Conservation (phyloP, 2,888 invertebrate genomes). For the Caradrina clavipalpis region DNA sequence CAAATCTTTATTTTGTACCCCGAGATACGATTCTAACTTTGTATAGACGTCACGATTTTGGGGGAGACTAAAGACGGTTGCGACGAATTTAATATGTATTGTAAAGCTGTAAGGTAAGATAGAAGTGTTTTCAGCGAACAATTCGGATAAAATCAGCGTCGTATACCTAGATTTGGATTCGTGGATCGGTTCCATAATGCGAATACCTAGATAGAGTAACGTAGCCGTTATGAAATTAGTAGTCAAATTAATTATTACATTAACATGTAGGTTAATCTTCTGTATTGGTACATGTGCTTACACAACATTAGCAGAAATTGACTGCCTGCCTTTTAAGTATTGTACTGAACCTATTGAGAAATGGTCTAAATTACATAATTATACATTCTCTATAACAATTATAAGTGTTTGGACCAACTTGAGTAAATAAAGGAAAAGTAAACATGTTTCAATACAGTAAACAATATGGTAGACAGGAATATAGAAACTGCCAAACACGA, state of each 20-base stretch:
- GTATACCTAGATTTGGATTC: slow-evolving; percentile 1
- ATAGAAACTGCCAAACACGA: slow-evolving; percentile 13
- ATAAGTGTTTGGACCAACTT: slow-evolving; percentile 4
- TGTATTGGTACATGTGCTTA: slow-evolving; percentile 34
- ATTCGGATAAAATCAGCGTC: neutral
- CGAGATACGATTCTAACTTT: slow-evolving; percentile 68
- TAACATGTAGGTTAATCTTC: slow-evolving; percentile 48
- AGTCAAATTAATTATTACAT: slow-evolving; percentile 33
- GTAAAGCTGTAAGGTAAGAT: slow-evolving; percentile 5
- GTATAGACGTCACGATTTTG: slow-evolving; percentile 62
- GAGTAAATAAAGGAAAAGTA: slow-evolving; percentile 7
- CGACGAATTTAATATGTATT: slow-evolving; percentile 41
- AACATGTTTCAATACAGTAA: slow-evolving; percentile 12
- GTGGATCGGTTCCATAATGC: slow-evolving; percentile 24
- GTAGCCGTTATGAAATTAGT: slow-evolving; percentile 18
- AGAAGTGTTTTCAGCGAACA: slow-evolving; percentile 8
- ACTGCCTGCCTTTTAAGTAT: neutral
- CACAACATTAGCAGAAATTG: slow-evolving; percentile 26
- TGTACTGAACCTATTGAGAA: slow-evolving; percentile 9
- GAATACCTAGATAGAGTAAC: slow-evolving; percentile 5
- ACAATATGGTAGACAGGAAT: slow-evolving; percentile 3
- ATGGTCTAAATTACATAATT: slow-evolving; percentile 2
- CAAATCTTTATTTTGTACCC: slow-evolving; percentile 83
- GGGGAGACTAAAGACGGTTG: slow-evolving; percentile 48
- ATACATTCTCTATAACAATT: neutral